Evolutionary conservation across 2,888 invertebrate genomes (phyloP).

Genomic region (Acheta domesticus): DNA sequence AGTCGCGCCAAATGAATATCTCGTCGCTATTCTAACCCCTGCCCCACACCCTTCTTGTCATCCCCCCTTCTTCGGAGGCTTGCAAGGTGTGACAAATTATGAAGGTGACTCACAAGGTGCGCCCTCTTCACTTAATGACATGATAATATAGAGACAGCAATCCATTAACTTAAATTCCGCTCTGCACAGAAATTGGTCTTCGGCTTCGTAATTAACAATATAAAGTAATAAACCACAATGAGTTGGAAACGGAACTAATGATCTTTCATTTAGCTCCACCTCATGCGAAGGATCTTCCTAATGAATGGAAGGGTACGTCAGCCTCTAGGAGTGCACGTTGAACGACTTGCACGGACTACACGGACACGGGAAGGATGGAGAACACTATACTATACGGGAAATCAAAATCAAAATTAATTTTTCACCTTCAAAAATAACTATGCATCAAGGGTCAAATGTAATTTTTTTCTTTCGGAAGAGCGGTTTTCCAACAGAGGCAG

Average conservation of each 20-base stretch:
- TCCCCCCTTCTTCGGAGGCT: neutral
- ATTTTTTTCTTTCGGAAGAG: too few species aligned
- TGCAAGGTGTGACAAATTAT: neutral
- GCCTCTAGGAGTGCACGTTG: too few species aligned
- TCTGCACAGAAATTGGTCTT: neutral
- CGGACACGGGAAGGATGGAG: too few species aligned
- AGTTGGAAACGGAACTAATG: constrained; percentile 7
- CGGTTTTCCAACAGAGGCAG: too few species aligned
- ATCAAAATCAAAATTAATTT: too few species aligned
- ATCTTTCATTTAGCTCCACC: neutral
- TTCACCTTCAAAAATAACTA: too few species aligned
- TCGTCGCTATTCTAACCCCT: too few species aligned
- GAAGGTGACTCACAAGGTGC: neutral
- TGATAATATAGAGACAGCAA: neutral
- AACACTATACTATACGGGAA: too few species aligned
- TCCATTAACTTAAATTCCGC: constrained; percentile 1
- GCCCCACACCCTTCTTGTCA: too few species aligned
- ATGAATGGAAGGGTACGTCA: neutral
- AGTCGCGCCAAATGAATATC: too few species aligned
- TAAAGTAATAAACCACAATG: constrained; percentile 4
- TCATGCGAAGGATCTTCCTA: neutral
- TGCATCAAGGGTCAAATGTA: too few species aligned
- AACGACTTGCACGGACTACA: too few species aligned
- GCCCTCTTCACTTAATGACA: neutral
- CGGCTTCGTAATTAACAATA: constrained; percentile 7